Conservation (phyloP, 2,797 vertebrate species). For the Rhadinocentrus ornatus region DNA sequence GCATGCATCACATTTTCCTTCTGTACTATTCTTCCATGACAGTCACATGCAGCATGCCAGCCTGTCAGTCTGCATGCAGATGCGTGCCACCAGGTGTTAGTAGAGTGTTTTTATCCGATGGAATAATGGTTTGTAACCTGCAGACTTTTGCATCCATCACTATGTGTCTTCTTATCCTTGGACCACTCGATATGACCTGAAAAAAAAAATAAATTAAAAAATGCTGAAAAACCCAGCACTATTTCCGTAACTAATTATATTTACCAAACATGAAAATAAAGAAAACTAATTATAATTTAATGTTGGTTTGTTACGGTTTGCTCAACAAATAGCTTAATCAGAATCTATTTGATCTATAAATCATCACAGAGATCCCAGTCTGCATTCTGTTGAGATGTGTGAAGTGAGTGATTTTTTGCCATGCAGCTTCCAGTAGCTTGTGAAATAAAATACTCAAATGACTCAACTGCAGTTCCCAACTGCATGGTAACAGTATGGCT, state of each 20-base stretch:
- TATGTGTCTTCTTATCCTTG: slow-evolving; percentile 32
- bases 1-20: slow-evolving; percentile 41
- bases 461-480: slow-evolving; percentile 34
- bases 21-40: slow-evolving; percentile 41
- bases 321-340: slow-evolving; percentile 55
- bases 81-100: slow-evolving; percentile 23
- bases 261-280: slow-evolving; percentile 18
- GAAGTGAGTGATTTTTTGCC: slow-evolving; percentile 55
- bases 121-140: slow-evolving; percentile 24
- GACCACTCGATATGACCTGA: slow-evolving; percentile 69
- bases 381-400: slow-evolving; percentile 60
- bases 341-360: slow-evolving; percentile 63
- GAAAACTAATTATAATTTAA: slow-evolving; percentile 13
- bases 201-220: slow-evolving; percentile 33
- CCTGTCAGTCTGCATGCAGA: slow-evolving; percentile 27
- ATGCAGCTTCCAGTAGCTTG: slow-evolving; percentile 48
- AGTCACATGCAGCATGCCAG: slow-evolving; percentile 42
- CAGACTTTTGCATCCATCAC: slow-evolving; percentile 4
- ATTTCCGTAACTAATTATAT: background rate
- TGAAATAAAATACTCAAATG: slow-evolving; percentile 48
- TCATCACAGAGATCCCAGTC: slow-evolving; percentile 62
- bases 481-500: slow-evolving; percentile 22
- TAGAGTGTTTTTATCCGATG: slow-evolving; percentile 30
- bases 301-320: slow-evolving; percentile 17
- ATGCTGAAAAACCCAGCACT: background rate